A percentile compares a stretch with the other conserved stretches of the same genome.
These are phyloP conservation scores for Platycheirus rosarum DNA, from an alignment of 2,888 invertebrate species.

Conservation along the genomic window DNA sequence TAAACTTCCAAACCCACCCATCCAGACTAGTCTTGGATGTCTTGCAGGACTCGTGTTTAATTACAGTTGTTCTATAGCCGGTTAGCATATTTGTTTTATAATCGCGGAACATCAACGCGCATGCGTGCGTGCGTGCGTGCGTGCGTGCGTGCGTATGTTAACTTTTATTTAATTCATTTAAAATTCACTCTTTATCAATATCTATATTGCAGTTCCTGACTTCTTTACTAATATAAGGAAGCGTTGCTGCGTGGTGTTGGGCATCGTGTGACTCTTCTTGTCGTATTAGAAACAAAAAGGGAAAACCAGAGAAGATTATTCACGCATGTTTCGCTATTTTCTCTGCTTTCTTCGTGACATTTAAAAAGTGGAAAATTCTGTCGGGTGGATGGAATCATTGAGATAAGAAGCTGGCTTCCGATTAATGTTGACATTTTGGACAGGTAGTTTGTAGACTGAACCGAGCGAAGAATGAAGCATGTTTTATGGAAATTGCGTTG, in stretches of 20 bases:
- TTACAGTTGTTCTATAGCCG: conserved; percentile 69
- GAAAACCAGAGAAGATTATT: conserved; percentile 37
- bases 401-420: conserved; percentile 41
- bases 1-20: conserved; percentile 34
- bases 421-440: conserved; percentile 47
- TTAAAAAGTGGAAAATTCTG: conserved; percentile 33
- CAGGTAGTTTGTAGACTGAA: conserved; percentile 27
- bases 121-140: conserved; percentile 42
- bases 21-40: conserved; percentile 13
- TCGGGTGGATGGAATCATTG: conserved; percentile 27
- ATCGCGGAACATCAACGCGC: conserved; percentile 45
- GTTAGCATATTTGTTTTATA: conserved; percentile 64
- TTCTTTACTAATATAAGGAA: not conserved
- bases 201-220: conserved; percentile 17
- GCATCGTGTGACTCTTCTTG: conserved; percentile 2
- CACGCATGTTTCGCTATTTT: conserved; percentile 24
- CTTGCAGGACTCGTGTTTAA: conserved; percentile 59
- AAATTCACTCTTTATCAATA: conserved; percentile 58
- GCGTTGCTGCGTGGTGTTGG: conserved; percentile 2
- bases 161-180: conserved; percentile 66
- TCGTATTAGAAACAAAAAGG: conserved; percentile 6
- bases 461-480: too few relatives aligned
- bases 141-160: conserved; percentile 55
- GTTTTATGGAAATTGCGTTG: conserved; percentile 7
- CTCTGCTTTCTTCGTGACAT: conserved; percentile 52